phyloP scores from a whole-genome alignment of 2,888 invertebrate genomes.

The Drosophila longiperda region DNA sequence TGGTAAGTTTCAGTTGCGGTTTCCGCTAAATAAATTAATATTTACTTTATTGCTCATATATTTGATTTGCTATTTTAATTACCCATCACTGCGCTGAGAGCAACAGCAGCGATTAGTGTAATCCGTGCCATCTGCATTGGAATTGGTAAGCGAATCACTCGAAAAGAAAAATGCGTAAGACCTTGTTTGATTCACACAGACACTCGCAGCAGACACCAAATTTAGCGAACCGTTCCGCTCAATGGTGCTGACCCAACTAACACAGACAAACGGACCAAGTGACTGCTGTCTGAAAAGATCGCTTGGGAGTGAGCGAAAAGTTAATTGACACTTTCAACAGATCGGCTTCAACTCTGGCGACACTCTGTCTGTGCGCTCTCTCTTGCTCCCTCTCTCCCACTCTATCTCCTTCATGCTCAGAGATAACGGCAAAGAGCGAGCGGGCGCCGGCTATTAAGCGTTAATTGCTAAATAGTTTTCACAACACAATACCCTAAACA shows the following conservation, averaged over 20 bases:
- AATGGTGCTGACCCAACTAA: constrained; percentile 70
- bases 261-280: constrained; percentile 47
- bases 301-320: constrained; percentile 15
- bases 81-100: constrained; percentile 32
- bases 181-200: not conserved
- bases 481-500: constrained; percentile 11
- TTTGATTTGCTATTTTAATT: not conserved
- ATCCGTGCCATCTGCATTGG: constrained; percentile 17
- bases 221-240: constrained; percentile 57
- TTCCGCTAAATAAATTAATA: constrained; percentile 21
- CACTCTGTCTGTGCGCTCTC: constrained; percentile 45
- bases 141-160: constrained; percentile 2
- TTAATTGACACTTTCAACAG: constrained; percentile 5
- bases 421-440: constrained; percentile 24
- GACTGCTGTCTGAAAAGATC: constrained; percentile 9
- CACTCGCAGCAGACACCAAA: constrained; percentile 12
- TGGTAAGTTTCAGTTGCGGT: constrained; percentile 33
- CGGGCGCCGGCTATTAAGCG: constrained; percentile 35
- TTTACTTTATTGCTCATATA: not conserved
- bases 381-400: not conserved
- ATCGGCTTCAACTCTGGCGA: constrained; percentile 45
- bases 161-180: constrained; percentile 25
- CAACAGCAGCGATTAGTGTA: constrained; percentile 2
- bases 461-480: constrained; percentile 53
- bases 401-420: not conserved